Conservation (phyloP, 2,797 vertebrate genomes). For the Florisuga fusca region DNA sequence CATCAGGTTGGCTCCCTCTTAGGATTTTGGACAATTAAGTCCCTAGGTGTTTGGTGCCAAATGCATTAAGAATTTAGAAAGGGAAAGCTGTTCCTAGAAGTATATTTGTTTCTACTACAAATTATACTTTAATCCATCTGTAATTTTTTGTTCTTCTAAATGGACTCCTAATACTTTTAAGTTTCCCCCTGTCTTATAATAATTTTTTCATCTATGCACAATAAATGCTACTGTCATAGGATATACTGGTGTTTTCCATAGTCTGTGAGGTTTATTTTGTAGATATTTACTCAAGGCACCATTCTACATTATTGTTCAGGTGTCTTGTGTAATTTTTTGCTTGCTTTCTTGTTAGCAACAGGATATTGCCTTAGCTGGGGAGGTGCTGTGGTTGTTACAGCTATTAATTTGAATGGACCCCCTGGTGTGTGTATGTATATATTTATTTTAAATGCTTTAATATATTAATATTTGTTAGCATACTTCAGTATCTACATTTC, state of each 20-base stretch:
- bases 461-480: neutral
- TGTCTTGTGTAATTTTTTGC: neutral
- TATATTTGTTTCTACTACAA: neutral
- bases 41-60: neutral
- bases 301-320: neutral
- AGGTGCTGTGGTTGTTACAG: neutral
- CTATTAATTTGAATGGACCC: neutral
- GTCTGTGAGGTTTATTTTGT: neutral
- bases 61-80: neutral
- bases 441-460: neutral
- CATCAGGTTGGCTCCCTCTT: neutral
- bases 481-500: neutral
- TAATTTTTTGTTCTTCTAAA: neutral
- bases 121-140: neutral
- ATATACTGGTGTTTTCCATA: neutral
- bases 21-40: neutral
- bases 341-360: neutral
- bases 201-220: neutral
- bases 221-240: neutral
- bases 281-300: neutral
- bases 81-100: neutral
- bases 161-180: neutral
- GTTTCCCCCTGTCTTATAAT: neutral
- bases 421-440: rapidly evolving
- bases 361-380: neutral